These are phyloP conservation scores for Miniopterus natalensis DNA, from an alignment of 2,113 vertebrate genomes.

Conservation along the genomic window DNA sequence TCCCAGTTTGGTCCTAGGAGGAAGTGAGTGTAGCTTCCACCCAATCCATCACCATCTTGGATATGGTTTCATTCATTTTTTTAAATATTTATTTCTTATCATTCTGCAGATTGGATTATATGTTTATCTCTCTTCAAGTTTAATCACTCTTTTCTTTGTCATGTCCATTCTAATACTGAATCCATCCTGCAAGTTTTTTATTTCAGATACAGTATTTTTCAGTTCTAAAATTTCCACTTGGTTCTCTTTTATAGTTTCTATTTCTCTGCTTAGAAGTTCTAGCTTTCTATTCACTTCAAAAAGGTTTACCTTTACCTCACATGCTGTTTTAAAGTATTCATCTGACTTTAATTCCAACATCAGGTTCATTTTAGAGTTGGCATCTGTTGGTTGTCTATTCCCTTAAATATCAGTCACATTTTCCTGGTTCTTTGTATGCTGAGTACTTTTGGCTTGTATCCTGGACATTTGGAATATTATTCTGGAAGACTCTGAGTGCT, in stretches of 20 bases:
- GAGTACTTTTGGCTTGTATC: not conserved
- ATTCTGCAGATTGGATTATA: not conserved
- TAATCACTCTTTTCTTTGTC: not conserved
- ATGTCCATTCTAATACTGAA: not conserved
- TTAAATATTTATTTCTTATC: not conserved
- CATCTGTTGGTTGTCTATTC: conserved; percentile 10
- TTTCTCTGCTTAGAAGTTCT: conserved; percentile 26
- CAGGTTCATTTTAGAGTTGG: not conserved
- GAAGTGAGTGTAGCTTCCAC: too few relatives aligned
- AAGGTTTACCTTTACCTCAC: not conserved
- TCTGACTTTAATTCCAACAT: conserved; percentile 59
- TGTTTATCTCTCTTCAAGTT: conserved; percentile 11
- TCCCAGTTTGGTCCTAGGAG: too few relatives aligned
- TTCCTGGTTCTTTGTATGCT: conserved; percentile 4
- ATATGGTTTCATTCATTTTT: not conserved
- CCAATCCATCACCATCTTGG: too few relatives aligned
- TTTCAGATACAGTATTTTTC: not conserved
- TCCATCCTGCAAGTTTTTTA: not conserved
- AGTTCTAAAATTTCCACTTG: conserved; percentile 34
- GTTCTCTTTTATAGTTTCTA: not conserved
- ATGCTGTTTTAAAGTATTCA: conserved; percentile 28
- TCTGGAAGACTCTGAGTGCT: not conserved
- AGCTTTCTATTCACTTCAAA: conserved; percentile 52
- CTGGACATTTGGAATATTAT: conserved; percentile 29
- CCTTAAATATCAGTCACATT: conserved; percentile 40